A percentile compares a stretch with the other conserved stretches of the same genome.
Evolutionary conservation across 2,797 vertebrate genomes (phyloP).

Genomic region (Muscicapa striata): DNA sequence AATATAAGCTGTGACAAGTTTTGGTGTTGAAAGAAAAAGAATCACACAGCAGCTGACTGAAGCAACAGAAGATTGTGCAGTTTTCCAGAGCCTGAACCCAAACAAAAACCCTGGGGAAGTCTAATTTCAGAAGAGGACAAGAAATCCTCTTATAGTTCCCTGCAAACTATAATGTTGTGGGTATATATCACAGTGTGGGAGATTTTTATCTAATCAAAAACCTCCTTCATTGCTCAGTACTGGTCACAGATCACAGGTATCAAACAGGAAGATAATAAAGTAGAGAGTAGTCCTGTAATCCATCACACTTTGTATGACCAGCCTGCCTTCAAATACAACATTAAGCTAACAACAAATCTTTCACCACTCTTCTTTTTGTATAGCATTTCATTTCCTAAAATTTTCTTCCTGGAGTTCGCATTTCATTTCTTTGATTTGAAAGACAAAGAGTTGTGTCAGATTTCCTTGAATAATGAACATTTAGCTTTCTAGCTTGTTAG

Average conservation of each 20-base stretch:
- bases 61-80: neutral
- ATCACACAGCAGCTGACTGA: neutral
- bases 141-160: neutral
- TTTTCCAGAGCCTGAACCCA: neutral
- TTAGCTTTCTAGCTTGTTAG: neutral
- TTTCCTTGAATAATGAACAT: constrained; percentile 1
- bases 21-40: neutral
- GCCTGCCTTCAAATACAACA: neutral
- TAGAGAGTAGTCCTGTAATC: neutral
- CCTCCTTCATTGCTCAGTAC: neutral
- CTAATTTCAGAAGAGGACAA: neutral
- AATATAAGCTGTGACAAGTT: neutral
- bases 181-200: neutral
- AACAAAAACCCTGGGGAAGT: neutral
- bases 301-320: neutral
- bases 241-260: constrained; percentile 25
- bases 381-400: constrained; percentile 8
- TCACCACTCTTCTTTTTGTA: neutral
- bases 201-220: constrained; percentile 22
- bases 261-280: constrained; percentile 15
- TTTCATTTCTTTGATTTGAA: constrained; percentile 4
- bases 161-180: neutral
- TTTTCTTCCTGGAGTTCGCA: neutral
- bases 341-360: neutral
- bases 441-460: neutral